A percentile compares a stretch with the other conserved stretches of the same genome.
Evolutionary conservation across 2,888 invertebrate genomes (phyloP).

Genomic region (Caenorhabditis becei): DNA sequence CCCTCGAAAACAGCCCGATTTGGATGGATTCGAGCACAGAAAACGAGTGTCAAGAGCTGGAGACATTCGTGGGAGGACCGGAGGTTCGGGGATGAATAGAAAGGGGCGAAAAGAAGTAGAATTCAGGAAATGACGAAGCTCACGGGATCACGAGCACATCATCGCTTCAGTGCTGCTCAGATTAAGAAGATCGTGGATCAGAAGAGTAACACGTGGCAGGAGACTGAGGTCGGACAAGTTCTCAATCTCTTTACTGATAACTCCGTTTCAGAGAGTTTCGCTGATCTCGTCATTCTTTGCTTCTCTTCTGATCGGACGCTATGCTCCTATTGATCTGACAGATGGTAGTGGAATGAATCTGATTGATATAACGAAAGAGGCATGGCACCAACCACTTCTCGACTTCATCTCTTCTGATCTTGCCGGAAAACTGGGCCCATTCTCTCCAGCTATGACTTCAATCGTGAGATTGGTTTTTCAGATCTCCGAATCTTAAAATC

Average conservation of each 20-base stretch:
- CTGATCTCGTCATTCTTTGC: conserved; percentile 94
- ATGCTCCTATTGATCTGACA: conserved; percentile 92
- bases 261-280: conserved; percentile 88
- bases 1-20: conserved; percentile 89
- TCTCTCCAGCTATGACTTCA: conserved; percentile 4
- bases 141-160: conserved; percentile 92
- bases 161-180: conserved; percentile 94
- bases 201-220: conserved; percentile 87
- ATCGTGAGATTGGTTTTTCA: conserved; percentile 33
- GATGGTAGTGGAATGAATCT: conserved; percentile 98
- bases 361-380: conserved; percentile 86
- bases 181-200: conserved; percentile 91
- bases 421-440: conserved; percentile 86
- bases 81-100: conserved; percentile 76
- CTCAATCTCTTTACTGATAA: too few species aligned
- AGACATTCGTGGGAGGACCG: conserved; percentile 89
- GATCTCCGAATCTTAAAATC: too few species aligned
- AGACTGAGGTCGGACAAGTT: conserved; percentile 89
- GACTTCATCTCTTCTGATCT: conserved; percentile 87
- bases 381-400: conserved; percentile 59
- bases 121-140: conserved; percentile 81
- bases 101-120: neutral
- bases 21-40: conserved; percentile 96
- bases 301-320: conserved; percentile 90
- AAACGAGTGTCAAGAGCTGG: conserved; percentile 88